Percentiles rank a stretch among this genome's conserved stretches.
Conservation (phyloP, 2,113 vertebrate genomes). For the Grus americana region DNA sequence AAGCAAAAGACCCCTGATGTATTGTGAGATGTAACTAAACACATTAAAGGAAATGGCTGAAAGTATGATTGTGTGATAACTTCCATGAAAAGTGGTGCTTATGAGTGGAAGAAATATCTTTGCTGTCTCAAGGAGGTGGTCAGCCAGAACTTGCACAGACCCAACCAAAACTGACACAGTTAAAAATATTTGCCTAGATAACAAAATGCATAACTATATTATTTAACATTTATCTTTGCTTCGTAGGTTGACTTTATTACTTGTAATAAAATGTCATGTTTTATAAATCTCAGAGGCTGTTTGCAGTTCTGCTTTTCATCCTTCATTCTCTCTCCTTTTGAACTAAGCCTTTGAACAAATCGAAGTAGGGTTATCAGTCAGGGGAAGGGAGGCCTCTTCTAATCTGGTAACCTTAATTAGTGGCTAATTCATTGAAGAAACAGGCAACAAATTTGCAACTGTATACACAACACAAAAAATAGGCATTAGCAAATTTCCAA, state of each 20-base stretch:
- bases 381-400: background rate
- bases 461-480: background rate
- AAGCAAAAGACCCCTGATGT: background rate
- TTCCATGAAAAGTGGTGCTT: background rate
- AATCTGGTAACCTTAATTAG: background rate
- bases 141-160: background rate
- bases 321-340: background rate
- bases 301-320: background rate
- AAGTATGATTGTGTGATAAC: background rate
- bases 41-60: background rate
- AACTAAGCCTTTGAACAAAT: background rate
- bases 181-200: conserved; percentile 28
- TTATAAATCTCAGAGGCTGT: conserved; percentile 7
- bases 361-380: background rate
- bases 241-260: conserved; percentile 36
- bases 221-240: conserved; percentile 21
- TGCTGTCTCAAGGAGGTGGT: background rate
- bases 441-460: background rate
- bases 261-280: background rate
- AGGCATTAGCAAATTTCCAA: background rate
- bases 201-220: background rate
- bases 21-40: background rate
- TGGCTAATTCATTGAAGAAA: background rate
- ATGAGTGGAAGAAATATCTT: background rate
- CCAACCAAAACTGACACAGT: background rate